These are phyloP conservation scores for Hymenochirus boettgeri DNA, from an alignment of 2,113 vertebrate species.

Conservation along the genomic window DNA sequence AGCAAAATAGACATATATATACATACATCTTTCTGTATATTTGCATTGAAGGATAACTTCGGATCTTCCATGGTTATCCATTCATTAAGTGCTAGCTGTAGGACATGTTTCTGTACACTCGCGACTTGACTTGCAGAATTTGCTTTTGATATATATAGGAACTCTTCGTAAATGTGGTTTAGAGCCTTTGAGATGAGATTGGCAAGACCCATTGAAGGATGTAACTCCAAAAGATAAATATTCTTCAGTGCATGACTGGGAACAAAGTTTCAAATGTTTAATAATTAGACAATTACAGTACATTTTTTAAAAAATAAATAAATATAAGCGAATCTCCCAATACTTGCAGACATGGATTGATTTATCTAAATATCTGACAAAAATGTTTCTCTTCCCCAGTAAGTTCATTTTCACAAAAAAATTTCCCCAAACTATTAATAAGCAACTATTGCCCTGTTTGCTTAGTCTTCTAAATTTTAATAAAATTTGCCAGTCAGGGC, in stretches of 20 bases:
- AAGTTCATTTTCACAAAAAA: too few relatives aligned
- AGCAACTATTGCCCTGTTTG: too few relatives aligned
- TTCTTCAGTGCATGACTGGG: conserved; percentile 60
- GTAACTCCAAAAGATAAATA: conserved; percentile 64
- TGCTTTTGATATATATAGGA: conserved; percentile 49
- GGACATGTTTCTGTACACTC: conserved; percentile 51
- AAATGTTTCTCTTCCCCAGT: too few relatives aligned
- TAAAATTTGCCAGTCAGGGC: too few relatives aligned
- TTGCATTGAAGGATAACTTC: conserved; percentile 53
- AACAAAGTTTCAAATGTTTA: conserved; percentile 7
- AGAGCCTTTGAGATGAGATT: conserved; percentile 53
- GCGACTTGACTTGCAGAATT: conserved; percentile 44
- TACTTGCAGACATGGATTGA: too few relatives aligned
- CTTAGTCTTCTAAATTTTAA: too few relatives aligned
- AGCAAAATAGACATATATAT: not conserved
- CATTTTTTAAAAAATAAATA: too few relatives aligned
- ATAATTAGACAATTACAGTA: too few relatives aligned
- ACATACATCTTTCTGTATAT: conserved; percentile 61
- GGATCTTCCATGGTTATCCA: conserved; percentile 49
- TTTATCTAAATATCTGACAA: too few relatives aligned
- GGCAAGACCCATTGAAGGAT: conserved; percentile 62
- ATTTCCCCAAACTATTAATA: too few relatives aligned
- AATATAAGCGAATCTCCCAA: too few relatives aligned
- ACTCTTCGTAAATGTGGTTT: conserved; percentile 54
- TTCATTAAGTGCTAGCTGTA: conserved; percentile 53